Percentiles rank a stretch among this genome's conserved stretches.
Conservation (phyloP, 2,888 invertebrate species). For the Pandemis corylana region DNA sequence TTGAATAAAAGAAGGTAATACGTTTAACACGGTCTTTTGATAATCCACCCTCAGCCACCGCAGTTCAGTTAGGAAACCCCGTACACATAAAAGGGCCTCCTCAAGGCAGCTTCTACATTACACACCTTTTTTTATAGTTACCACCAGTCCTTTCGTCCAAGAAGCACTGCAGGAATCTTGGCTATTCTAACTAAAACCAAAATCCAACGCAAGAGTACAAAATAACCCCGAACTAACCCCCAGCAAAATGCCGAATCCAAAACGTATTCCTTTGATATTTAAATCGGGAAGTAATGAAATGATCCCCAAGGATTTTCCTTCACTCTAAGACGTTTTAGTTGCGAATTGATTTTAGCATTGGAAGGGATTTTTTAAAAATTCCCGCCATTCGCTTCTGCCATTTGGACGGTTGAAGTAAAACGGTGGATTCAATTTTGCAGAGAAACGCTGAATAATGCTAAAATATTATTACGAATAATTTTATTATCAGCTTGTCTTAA, state of each 20-base stretch:
- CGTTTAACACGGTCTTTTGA: no score
- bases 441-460: constrained; percentile 25
- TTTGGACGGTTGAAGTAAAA: constrained; percentile 31
- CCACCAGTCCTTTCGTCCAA: no score
- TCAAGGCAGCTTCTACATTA: no score
- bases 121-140: no score
- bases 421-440: constrained; percentile 28
- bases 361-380: constrained; percentile 28
- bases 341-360: constrained; percentile 27
- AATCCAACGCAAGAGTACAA: background rate
- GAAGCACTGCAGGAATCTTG: no score
- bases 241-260: constrained; percentile 29
- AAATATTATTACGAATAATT: constrained; percentile 26
- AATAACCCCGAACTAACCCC: constrained; percentile 3
- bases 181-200: no score
- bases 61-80: no score
- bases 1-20: no score
- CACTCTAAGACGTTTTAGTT: constrained; percentile 37
- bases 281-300: constrained; percentile 72
- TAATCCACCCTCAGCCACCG: no score
- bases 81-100: no score
- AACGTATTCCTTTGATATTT: constrained; percentile 79
- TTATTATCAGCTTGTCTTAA: constrained; percentile 17
- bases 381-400: constrained; percentile 23
- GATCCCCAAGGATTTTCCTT: constrained; percentile 54